Conservation (phyloP, 2,113 vertebrate species). For the Tragelaphus strepsiceros region DNA sequence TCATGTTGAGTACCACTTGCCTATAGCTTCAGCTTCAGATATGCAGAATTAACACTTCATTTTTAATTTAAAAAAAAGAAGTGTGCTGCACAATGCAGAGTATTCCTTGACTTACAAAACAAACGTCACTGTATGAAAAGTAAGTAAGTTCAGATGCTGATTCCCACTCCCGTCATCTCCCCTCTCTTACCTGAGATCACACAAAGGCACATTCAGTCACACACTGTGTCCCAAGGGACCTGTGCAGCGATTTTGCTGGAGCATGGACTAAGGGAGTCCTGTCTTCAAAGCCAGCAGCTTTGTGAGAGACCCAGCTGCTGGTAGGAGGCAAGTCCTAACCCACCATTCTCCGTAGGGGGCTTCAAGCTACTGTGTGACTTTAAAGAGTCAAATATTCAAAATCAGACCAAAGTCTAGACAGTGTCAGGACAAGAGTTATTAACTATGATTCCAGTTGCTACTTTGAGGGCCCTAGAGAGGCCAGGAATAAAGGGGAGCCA, state of each 20-base stretch:
- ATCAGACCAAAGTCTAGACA: background rate
- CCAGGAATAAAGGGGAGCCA: background rate
- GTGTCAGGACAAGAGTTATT: background rate
- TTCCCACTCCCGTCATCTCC: background rate
- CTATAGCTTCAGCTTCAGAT: background rate
- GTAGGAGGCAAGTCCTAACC: background rate
- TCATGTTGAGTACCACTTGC: background rate
- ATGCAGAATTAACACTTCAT: background rate
- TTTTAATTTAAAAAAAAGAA: background rate
- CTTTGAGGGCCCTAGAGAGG: background rate
- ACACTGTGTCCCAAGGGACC: background rate
- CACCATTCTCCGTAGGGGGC: background rate
- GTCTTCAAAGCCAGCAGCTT: background rate
- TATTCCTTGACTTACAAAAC: background rate
- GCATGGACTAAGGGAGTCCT: background rate
- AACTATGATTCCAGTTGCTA: background rate
- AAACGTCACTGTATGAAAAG: background rate
- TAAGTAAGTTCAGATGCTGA: background rate
- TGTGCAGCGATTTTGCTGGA: background rate
- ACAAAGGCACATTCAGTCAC: background rate
- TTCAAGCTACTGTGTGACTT: background rate
- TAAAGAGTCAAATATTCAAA: background rate
- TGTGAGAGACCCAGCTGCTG: background rate
- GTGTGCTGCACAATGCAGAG: background rate
- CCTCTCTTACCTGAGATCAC: background rate